Evolutionary conservation across 2,113 vertebrate genomes (phyloP), one percentile per base, ranked within the genome.

Genomic region (Craseonycteris thonglongyai): DNA sequence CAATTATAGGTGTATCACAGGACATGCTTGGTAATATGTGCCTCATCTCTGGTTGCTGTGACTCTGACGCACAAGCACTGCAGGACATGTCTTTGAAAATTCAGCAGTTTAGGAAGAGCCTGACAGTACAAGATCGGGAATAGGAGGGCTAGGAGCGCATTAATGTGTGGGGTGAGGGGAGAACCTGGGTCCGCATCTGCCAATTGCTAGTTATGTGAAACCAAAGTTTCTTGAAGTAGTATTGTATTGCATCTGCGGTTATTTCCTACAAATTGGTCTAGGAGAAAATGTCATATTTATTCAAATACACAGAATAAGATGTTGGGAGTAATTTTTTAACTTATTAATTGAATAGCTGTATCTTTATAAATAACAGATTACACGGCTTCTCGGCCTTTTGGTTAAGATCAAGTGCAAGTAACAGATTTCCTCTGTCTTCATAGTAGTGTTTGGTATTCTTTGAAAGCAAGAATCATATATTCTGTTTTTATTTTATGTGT

Each of bases 401-500:
- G n/a, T n/a, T n/a, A n/a, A n/a, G n/a, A n/a, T n/a, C n/a, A n/a
- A n/a, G n/a, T n/a, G n/a, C n/a, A 79, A 85, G 94, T 76, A 68
- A 94, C 66, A 56, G 58, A 94, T 71, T 72, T 26, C 24, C 3
- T 45, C 40, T 63, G n/a, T 81, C 18, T 18, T 91, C 21, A 47
- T 81, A 12, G 38, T 56, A 19, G 33, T 63, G 81, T 83, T 45
- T 66, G 63, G 3, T 84, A 54, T n/a, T 56, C 38, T 83, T 58
- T 87, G 88, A n/a, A 84, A 47, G 5, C 26, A 85, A 63, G 22
- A 71, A 75, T 75, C 89, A 85, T 28, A 22, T 33, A n/a, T 66
- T 82, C 6, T 58, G 11, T 10, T 92, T 95, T 45, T 35, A 58
- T 68, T 38, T 59, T 54, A 56, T 51, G 24, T 98, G 98, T 85